Evolutionary conservation across 2,113 vertebrate species (phyloP).

Genomic region (Melanocharis versteri): DNA sequence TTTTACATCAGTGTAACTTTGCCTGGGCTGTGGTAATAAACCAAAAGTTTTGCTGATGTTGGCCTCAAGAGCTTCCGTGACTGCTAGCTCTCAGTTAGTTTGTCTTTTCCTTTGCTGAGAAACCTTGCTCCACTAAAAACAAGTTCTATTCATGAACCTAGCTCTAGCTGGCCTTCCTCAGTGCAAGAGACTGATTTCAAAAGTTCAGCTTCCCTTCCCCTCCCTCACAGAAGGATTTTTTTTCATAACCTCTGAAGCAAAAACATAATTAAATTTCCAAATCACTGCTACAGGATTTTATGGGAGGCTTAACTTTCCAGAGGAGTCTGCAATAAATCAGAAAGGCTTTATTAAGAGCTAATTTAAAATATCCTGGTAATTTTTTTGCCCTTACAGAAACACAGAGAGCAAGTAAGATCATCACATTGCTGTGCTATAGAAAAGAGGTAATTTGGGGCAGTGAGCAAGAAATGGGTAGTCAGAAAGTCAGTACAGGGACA

Average conservation of each 20-base stretch:
- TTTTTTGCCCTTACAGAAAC: not conserved
- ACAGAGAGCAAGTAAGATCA: not conserved
- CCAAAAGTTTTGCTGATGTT: not conserved
- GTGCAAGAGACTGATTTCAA: not conserved
- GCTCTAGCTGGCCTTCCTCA: not conserved
- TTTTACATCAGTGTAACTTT: not conserved
- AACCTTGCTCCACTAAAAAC: not conserved
- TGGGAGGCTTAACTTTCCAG: conserved; percentile 1
- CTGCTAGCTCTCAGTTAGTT: not conserved
- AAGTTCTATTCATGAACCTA: not conserved
- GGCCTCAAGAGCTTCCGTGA: not conserved
- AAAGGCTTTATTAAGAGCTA: not conserved
- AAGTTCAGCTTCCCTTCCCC: not conserved
- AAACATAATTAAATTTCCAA: not conserved
- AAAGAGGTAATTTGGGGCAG: not conserved
- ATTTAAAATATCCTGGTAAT: not conserved
- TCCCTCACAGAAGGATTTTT: not conserved
- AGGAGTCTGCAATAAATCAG: not conserved
- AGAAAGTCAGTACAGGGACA: not conserved
- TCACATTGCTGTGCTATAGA: not conserved
- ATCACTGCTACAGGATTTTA: not conserved
- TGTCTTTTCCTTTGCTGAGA: not conserved
- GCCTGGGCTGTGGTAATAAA: not conserved
- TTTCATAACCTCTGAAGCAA: conserved; percentile 1
- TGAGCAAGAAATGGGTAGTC: not conserved